phyloP scores from a whole-genome alignment of 37 sponge, comb jelly and placozoan genomes.

The Spongilla lacustris region DNA sequence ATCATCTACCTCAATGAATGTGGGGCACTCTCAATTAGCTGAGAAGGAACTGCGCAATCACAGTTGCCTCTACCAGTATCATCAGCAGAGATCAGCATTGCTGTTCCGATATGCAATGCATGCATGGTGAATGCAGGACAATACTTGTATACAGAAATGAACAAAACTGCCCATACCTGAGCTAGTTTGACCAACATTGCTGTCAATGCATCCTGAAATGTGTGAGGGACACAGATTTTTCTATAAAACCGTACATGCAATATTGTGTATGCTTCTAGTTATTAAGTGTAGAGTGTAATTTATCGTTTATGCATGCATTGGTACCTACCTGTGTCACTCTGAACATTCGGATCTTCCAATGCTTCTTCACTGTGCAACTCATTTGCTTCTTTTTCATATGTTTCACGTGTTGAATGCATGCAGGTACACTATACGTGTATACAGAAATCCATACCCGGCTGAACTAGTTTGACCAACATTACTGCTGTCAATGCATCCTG shows the following conservation, averaged over 20 bases:
- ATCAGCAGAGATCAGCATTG: conserved; percentile 1
- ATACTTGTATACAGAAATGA: background rate
- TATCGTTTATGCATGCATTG: background rate
- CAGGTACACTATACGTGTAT: background rate
- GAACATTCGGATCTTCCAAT: background rate
- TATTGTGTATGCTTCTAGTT: background rate
- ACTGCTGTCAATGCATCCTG: background rate
- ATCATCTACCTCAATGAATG: background rate
- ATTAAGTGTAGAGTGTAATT: conserved; percentile 1
- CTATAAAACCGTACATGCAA: background rate
- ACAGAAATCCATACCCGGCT: background rate
- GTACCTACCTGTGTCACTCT: background rate
- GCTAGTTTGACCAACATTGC: background rate
- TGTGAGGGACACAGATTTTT: background rate
- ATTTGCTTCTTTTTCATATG: background rate
- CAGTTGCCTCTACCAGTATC: background rate
- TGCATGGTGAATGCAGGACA: background rate
- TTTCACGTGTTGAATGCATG: background rate
- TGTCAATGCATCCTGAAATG: conserved; percentile 1
- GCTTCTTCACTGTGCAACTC: background rate
- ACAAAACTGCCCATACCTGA: background rate
- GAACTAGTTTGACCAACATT: background rate
- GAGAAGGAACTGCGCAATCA: conserved; percentile 1
- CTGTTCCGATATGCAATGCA: background rate
- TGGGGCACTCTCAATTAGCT: background rate